These are phyloP conservation scores for Diadumene lineata DNA, from an alignment of 92 coral and sea anemone genomes.

Conservation along the genomic window DNA sequence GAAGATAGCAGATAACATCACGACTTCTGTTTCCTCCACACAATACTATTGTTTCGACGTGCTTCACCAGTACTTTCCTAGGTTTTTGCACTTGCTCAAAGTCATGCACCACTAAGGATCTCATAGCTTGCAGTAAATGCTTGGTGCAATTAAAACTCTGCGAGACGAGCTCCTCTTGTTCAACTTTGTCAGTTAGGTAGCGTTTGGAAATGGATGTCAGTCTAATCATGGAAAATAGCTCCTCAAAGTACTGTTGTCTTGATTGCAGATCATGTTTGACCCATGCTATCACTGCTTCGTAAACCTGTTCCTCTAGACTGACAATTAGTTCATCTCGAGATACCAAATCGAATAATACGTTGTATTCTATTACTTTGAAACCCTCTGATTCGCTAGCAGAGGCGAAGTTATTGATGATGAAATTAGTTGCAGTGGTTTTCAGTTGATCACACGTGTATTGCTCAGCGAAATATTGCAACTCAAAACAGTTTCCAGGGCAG, in stretches of 20 bases:
- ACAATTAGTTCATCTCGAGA: conserved; percentile 79
- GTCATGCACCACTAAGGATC: conserved; percentile 44
- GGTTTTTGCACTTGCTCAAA: conserved; percentile 42
- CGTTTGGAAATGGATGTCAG: conserved; percentile 53
- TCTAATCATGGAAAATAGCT: conserved; percentile 59
- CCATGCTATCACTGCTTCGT: conserved; percentile 68
- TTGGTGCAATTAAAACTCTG: conserved; percentile 64
- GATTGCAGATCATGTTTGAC: conserved; percentile 51
- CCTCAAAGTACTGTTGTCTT: conserved; percentile 59
- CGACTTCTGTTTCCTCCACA: conserved; percentile 72
- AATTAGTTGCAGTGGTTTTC: conserved; percentile 51
- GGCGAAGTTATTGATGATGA: conserved; percentile 69
- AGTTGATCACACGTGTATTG: conserved; percentile 68
- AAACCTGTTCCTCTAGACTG: conserved; percentile 72
- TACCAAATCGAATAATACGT: conserved; percentile 56
- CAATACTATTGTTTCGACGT: conserved; percentile 59
- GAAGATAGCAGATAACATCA: conserved; percentile 70
- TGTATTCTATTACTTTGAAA: conserved; percentile 56
- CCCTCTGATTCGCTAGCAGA: conserved; percentile 73
- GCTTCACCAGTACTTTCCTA: conserved; percentile 40
- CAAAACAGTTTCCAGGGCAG: conserved; percentile 72
- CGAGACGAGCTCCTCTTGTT: conserved; percentile 65
- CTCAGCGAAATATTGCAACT: conserved; percentile 78
- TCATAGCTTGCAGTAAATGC: conserved; percentile 60
- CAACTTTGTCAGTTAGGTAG: conserved; percentile 56